Conservation (phyloP, 1,140 invertebrate species). For the Brachionus paranguensis region DNA sequence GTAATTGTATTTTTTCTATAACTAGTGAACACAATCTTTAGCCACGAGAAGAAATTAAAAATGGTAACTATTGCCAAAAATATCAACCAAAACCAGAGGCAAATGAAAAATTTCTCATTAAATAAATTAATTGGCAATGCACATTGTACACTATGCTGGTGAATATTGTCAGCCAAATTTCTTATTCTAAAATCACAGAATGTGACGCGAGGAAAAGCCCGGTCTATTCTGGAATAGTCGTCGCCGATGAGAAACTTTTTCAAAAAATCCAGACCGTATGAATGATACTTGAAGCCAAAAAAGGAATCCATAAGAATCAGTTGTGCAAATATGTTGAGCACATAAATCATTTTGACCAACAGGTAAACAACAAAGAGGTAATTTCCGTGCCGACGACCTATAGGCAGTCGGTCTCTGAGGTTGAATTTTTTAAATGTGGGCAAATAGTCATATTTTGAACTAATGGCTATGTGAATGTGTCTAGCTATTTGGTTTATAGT, state of each 20-base stretch:
- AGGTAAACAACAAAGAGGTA: conserved; percentile 51
- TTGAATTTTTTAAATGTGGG: conserved; percentile 38
- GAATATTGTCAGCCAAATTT: conserved; percentile 56
- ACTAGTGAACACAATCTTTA: conserved; percentile 47
- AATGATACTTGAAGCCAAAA: conserved; percentile 53
- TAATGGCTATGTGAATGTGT: conserved; percentile 45
- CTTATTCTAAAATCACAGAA: conserved; percentile 59
- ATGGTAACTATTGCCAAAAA: conserved; percentile 57
- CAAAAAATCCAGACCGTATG: conserved; percentile 57
- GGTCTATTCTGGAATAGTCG: conserved; percentile 53
- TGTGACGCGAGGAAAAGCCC: conserved; percentile 38
- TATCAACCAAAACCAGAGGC: conserved; percentile 61
- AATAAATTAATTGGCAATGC: conserved; percentile 60
- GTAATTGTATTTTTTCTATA: conserved; percentile 47
- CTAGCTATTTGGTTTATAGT: conserved; percentile 53
- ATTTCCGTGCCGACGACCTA: conserved; percentile 56
- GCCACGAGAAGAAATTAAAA: conserved; percentile 47
- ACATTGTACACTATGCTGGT: conserved; percentile 59
- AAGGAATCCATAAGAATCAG: conserved; percentile 48
- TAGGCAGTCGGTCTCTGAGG: conserved; percentile 12
- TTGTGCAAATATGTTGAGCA: conserved; percentile 45
- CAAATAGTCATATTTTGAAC: conserved; percentile 35
- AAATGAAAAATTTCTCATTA: conserved; percentile 60
- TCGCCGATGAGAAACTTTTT: conserved; percentile 52
- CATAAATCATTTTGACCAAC: conserved; percentile 47